These are phyloP conservation scores for Selene dorsalis DNA, from an alignment of 2,797 vertebrate genomes.

Conservation along the genomic window DNA sequence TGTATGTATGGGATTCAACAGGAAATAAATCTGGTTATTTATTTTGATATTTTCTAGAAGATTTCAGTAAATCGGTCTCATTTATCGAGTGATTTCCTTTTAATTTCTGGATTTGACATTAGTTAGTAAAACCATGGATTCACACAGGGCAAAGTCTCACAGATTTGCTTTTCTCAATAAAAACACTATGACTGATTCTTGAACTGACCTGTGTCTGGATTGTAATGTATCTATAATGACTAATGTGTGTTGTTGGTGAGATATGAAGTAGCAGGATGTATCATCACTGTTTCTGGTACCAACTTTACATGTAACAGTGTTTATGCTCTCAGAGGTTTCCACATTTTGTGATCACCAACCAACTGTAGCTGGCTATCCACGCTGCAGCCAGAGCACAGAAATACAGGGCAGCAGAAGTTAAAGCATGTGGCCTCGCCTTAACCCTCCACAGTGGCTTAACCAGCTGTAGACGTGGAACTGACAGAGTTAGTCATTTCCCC, in stretches of 20 bases:
- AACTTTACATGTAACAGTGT: not conserved
- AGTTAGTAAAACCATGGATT: not conserved
- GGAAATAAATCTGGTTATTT: constrained; percentile 29
- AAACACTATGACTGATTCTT: not conserved
- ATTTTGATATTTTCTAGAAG: constrained; percentile 24
- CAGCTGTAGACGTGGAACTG: no score
- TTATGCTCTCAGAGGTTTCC: not conserved
- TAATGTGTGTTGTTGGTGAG: not conserved
- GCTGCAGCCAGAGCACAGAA: no score
- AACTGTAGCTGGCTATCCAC: no score
- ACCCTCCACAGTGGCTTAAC: no score
- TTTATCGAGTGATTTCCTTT: not conserved
- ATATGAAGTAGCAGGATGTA: not conserved
- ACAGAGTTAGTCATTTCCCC: no score
- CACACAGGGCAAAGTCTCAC: not conserved
- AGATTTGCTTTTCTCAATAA: not conserved
- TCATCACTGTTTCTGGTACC: not conserved
- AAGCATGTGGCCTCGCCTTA: no score
- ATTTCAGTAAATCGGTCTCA: constrained; percentile 2
- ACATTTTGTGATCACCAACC: not conserved
- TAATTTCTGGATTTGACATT: not conserved
- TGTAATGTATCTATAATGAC: not conserved
- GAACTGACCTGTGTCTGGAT: not conserved
- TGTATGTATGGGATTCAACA: constrained; percentile 5
- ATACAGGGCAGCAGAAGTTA: no score